A percentile compares a stretch with the other conserved stretches of the same genome.
Conservation (phyloP, 2,797 vertebrate genomes). For the Myotis myotis region DNA sequence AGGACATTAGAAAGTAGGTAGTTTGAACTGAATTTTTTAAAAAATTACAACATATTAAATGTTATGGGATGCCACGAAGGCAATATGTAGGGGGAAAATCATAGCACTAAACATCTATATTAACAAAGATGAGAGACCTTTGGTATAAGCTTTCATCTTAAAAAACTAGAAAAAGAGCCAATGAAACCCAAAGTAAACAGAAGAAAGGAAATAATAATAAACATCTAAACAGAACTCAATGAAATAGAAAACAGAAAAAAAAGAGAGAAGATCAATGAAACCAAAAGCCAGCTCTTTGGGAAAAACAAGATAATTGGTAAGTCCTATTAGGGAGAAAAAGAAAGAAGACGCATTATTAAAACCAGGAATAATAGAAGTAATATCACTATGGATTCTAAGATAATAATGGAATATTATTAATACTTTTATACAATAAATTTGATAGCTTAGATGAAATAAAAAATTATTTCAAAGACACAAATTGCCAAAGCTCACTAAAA, state of each 20-base stretch:
- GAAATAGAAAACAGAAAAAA: not conserved
- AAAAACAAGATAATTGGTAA: not conserved
- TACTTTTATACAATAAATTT: not conserved
- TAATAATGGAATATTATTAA: not conserved
- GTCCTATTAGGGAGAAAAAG: not conserved
- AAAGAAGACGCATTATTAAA: not conserved
- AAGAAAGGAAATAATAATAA: constrained; percentile 20
- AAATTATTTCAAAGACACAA: not conserved
- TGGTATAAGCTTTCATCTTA: not conserved
- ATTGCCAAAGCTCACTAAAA: not conserved
- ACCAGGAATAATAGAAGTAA: not conserved
- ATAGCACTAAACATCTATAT: not conserved
- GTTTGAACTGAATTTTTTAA: not conserved
- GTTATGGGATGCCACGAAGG: not conserved
- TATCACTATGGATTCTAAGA: not conserved
- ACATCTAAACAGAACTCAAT: not conserved
- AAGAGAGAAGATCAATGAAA: not conserved
- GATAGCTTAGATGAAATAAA: not conserved
- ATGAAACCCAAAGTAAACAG: not conserved
- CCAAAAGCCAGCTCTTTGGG: not conserved
- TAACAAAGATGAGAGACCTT: not conserved
- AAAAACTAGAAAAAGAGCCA: not conserved
- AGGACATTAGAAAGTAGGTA: not conserved
- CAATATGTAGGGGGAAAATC: not conserved
- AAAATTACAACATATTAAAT: not conserved